Evolutionary conservation across 1,140 invertebrate species (phyloP).

Genomic region (Cydia strobilella): DNA sequence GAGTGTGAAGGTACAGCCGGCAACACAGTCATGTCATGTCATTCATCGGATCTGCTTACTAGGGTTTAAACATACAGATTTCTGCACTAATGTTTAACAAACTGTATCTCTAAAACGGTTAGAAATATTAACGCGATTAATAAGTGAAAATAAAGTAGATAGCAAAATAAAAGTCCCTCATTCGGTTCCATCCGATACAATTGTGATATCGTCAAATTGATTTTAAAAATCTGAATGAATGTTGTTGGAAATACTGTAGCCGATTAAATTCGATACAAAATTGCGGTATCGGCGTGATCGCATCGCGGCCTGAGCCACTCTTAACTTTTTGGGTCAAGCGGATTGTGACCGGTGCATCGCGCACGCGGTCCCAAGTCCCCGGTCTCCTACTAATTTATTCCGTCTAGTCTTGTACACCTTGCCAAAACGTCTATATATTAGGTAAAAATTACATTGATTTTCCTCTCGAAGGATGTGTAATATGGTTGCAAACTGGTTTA

Average conservation of each 20-base stretch:
- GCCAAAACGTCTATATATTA: not conserved
- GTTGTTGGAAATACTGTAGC: not conserved
- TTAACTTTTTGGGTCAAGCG: conserved; percentile 76
- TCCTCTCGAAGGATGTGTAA: not conserved
- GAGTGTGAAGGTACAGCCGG: too few species aligned
- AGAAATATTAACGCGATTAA: too few species aligned
- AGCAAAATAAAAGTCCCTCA: too few species aligned
- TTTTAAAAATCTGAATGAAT: not conserved
- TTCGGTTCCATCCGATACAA: too few species aligned
- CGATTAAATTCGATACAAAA: not conserved
- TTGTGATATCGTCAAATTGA: not conserved
- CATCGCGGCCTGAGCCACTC: conserved; percentile 48
- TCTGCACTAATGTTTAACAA: too few species aligned
- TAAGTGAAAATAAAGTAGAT: too few species aligned
- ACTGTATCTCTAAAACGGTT: too few species aligned
- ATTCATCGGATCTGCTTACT: too few species aligned
- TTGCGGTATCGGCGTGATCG: conserved; percentile 67
- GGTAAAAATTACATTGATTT: not conserved
- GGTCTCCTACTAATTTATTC: not conserved
- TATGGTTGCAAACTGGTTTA: not conserved
- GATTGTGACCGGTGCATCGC: conserved; percentile 52
- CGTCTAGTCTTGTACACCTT: conserved; percentile 7
- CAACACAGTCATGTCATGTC: too few species aligned
- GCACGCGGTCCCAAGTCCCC: not conserved
- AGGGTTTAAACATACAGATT: too few species aligned